Base-by-base conservation (phyloP, 1,140 invertebrate species). In the Sitobion miscanthi region DNA sequence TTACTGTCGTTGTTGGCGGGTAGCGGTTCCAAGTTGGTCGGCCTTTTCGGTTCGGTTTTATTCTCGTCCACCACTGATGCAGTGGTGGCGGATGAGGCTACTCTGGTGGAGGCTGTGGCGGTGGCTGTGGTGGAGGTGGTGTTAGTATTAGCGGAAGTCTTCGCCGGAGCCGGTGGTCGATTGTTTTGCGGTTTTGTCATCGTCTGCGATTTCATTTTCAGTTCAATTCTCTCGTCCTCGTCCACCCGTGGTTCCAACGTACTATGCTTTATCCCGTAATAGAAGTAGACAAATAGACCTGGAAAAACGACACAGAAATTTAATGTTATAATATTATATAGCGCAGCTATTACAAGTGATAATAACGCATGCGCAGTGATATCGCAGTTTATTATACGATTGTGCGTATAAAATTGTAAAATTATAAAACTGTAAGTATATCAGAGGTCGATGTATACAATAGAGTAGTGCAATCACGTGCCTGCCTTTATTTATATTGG, bases 241-340 rank as follows among this genome's bases (percentile, higher is more conserved):
- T 96, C 96, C 52, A 95, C 94, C 91, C 96, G 95, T 88, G 97
- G 96, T 94, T 98, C 97, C 93, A 98, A 95, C 6, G 96, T 96
- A 94, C 98, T 98, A 95, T 99, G 97, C 95, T 98, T 97, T 90
- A 99, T 98, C 21, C 98, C 98, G 95, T 99, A 99, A 94, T 98
- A 97, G 95, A 99, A 98, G 95, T 99, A 99, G 96, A 99, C 97
- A 25, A 97, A 95, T 94, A 99, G 96, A 62, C 98, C 97, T 97
- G 95, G 4, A 95, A 95, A 94, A 93, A 91, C 21, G 21, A 89
- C 30, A 83, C 20, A 2, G 0, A 6, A 35, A 20, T 35, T 6
- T 38, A 38, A 21, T 21, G 38, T 38, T 23, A 38, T 38, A 54
- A 21, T 54, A 54, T 54, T 52, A 77, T 77, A 35, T 62, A 62